phyloP scores from a whole-genome alignment of 2,113 vertebrate genomes.

The Otis tarda region DNA sequence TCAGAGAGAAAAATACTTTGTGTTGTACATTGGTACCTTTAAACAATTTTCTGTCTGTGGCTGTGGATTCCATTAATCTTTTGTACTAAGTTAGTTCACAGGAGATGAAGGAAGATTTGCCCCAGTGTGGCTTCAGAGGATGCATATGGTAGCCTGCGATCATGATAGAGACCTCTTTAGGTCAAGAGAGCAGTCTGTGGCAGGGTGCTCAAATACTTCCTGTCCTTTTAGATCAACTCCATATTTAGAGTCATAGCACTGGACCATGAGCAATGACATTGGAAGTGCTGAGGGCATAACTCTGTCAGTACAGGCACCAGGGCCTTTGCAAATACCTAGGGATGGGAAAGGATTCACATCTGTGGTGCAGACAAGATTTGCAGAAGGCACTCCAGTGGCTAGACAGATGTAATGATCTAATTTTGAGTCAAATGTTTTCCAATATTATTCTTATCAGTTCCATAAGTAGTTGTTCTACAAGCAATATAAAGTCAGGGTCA shows the following conservation, averaged over 20 bases:
- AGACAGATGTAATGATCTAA: not conserved
- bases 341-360: not conserved
- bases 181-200: not conserved
- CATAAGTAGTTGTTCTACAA: not conserved
- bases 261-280: not conserved
- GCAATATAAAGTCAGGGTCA: not conserved
- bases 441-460: not conserved
- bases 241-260: not conserved
- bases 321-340: not conserved
- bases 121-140: not conserved
- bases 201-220: not conserved
- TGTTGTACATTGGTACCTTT: not conserved
- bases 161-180: not conserved
- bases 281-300: not conserved
- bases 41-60: not conserved
- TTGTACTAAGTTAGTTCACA: not conserved
- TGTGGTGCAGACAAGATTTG: not conserved
- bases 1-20: not conserved
- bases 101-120: not conserved
- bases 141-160: not conserved
- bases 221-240: not conserved
- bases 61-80: not conserved
- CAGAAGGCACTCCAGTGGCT: not conserved
- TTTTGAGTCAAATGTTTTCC: not conserved
- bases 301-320: not conserved